Base-by-base conservation (phyloP, 2,888 invertebrate species). In the Dorcus parallelipipedus region DNA sequence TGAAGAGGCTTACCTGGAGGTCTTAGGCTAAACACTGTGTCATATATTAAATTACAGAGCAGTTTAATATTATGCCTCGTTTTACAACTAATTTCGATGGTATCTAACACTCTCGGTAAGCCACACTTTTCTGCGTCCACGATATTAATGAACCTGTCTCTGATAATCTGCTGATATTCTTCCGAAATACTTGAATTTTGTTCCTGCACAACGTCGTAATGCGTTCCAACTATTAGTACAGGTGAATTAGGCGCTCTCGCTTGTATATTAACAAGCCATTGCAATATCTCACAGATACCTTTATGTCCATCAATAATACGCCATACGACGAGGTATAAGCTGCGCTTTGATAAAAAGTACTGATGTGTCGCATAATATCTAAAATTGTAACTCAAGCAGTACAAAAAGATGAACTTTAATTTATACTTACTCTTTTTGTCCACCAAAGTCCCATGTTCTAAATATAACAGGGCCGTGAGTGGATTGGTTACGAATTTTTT, bases 361-460 rank as follows among this genome's bases (percentile, higher is more conserved):
- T 98, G 97, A 82, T 98, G 98, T 0, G 98, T 98, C 0, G 97
- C 95, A 77, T 98, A 98, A 76, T 98, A 97, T 73, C 87, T 87
- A 72, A 10, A 47, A 14, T 9, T 48, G 26, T 17, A 9, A n/a
- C 4, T 6, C n/a, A 47, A 5, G n/a, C 14, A 10, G 6, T 26
- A 33, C 5, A 33, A 6, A 33, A 33, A 33, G 7, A 33, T 6
- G 7, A 33, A 6, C 26, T 5, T 33, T n/a, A 26, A 26, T n/a
- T 7, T 9, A 4, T 7, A 78, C 82, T 79, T 69, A 88, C 86
- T 99, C 98, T 73, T 90, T 89, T 80, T 97, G 98, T 0, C 98
- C 98, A 3, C 97, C 97, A 79, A 99, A 99, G 79, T 99, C 99
- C 98, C 98, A 99, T 0, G 98, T 98, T 54, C 97, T 81, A 79